phyloP scores from a whole-genome alignment of 2,113 vertebrate genomes.

The Petroica traversi region DNA sequence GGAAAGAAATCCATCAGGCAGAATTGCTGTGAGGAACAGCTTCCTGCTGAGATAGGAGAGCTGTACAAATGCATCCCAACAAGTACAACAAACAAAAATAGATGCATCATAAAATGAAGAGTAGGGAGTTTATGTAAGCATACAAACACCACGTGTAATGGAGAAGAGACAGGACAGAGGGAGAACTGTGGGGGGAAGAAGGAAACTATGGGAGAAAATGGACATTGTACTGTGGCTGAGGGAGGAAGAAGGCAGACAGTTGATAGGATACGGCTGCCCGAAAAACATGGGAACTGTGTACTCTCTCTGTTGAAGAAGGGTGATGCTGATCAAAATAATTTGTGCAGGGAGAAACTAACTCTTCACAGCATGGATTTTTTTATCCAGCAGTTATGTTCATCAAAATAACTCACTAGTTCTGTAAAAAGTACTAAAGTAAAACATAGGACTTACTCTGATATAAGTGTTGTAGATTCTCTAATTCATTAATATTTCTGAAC shows the following conservation, averaged over 20 bases:
- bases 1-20: constrained; percentile 67
- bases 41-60: constrained; percentile 69
- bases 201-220: constrained; percentile 6
- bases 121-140: neutral
- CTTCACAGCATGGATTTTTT: neutral
- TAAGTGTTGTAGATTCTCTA: neutral
- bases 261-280: constrained; percentile 7
- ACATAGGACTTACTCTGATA: neutral
- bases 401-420: neutral
- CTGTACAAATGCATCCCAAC: constrained; percentile 61
- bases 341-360: neutral
- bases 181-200: neutral
- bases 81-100: constrained; percentile 69
- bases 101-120: constrained; percentile 71
- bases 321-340: neutral
- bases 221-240: neutral
- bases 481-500: neutral
- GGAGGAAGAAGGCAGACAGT: constrained; percentile 4
- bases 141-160: neutral
- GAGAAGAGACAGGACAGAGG: constrained; percentile 32
- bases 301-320: neutral
- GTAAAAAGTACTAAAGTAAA: neutral
- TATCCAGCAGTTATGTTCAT: neutral
- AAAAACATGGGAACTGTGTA: neutral
- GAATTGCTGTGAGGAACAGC: constrained; percentile 69